Percentiles rank a stretch among this genome's conserved stretches.
phyloP scores from a whole-genome alignment of 2,113 vertebrate species.

The Geococcyx californianus region DNA sequence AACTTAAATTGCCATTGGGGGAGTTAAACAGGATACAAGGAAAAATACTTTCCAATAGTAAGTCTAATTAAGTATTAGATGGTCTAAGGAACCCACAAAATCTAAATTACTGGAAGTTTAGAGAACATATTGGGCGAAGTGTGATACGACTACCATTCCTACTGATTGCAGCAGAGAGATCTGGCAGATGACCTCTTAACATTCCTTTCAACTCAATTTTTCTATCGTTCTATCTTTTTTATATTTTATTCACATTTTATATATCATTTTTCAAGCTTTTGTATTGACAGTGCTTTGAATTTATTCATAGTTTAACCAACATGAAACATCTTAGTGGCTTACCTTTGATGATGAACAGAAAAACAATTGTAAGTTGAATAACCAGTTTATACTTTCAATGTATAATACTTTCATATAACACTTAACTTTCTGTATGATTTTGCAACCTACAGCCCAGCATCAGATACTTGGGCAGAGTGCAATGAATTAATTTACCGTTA shows the following conservation, averaged over 20 bases:
- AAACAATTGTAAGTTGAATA: background rate
- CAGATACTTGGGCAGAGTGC: background rate
- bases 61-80: background rate
- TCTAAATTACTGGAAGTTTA: background rate
- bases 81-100: background rate
- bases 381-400: background rate
- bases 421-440: background rate
- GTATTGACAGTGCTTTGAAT: background rate
- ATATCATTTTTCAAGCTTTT: background rate
- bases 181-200: background rate
- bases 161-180: background rate
- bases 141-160: background rate
- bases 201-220: background rate
- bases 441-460: background rate
- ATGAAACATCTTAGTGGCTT: background rate
- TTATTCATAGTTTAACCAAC: background rate
- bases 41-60: background rate
- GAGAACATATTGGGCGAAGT: background rate
- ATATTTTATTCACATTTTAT: background rate
- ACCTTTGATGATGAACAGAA: background rate
- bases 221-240: background rate
- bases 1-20: background rate
- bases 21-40: background rate
- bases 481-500: background rate
- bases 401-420: background rate